Base-by-base conservation (phyloP, 2,888 invertebrate genomes). In the Uropetala carovei region DNA sequence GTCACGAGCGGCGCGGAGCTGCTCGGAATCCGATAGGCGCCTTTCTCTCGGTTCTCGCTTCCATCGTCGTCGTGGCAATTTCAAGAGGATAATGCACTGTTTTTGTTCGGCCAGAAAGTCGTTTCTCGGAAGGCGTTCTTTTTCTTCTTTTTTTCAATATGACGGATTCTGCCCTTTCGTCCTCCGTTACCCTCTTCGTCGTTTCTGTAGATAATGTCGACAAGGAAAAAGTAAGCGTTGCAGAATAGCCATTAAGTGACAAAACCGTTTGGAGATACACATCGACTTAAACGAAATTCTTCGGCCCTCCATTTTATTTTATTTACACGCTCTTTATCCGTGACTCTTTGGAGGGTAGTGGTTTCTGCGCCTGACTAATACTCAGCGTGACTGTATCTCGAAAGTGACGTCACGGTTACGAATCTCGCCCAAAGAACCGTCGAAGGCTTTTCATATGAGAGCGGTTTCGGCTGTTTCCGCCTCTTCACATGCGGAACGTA, bases 1-100 rank as follows among this genome's bases (percentile, higher is more conserved):
- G 43, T 64, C 89, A 89, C 89, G 89, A 89, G 14, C 60, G 56
- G 89, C 22, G 18, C 64, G 89, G 89, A 60, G 22, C 89, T 43
- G 64, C 16, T 68, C 43, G 59, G 89, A 89, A 89, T 43, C 43
- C n/a, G n/a, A 13, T n/a, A 56, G 43, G 64, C 89, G n/a, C 68
- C 68, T 89, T 68, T 89, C 89, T 89, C 89, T 89, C 56, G 30
- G 59, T 30, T 43, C n/a, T 22, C 64, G 60, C 27, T 64, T 43
- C 30, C 43, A 9, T 43, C 60, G 27, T 11, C 89, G 43, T 89
- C 89, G 89, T 89, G 89, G 89, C 89, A 89, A 59, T 10, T 30
- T 68, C 64, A n/a, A 89, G 59, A 60, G 16, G 43, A 43, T 18
- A 89, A 43, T 64, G 18, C 89, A 43, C n/a, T 75, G 13, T 75